Percentiles rank a stretch among this genome's conserved stretches.
phyloP scores from a whole-genome alignment of 2,888 invertebrate genomes.

The Stictocephala bisonia region DNA sequence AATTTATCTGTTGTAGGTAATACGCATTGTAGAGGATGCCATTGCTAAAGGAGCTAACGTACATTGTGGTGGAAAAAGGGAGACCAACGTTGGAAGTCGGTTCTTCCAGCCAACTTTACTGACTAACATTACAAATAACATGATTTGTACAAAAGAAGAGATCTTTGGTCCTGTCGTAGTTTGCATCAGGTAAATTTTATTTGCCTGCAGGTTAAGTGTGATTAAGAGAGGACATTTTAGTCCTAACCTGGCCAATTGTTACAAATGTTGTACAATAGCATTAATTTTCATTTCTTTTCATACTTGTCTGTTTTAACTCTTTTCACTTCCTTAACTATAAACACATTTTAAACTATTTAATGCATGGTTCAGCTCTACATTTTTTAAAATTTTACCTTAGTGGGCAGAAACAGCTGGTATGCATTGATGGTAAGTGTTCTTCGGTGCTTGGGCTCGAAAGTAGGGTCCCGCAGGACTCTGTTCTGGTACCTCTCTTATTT shows the following conservation, averaged over 20 bases:
- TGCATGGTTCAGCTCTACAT: too few relatives aligned
- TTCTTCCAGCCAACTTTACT: conserved; percentile 93
- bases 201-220: too few relatives aligned
- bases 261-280: too few relatives aligned
- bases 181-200: conserved; percentile 73
- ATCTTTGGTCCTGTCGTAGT: conserved; percentile 96
- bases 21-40: conserved; percentile 86
- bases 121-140: conserved; percentile 80
- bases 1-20: conserved; percentile 66
- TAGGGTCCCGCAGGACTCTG: too few relatives aligned
- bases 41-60: conserved; percentile 85
- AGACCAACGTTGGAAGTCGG: conserved; percentile 75
- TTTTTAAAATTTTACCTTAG: too few relatives aligned
- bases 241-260: too few relatives aligned
- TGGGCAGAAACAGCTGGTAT: too few relatives aligned
- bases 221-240: too few relatives aligned
- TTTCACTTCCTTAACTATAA: neutral
- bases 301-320: conserved; percentile 40
- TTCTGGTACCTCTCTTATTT: too few relatives aligned
- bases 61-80: conserved; percentile 79
- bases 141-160: conserved; percentile 87
- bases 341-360: too few relatives aligned
- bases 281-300: neutral
- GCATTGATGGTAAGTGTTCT: too few relatives aligned
- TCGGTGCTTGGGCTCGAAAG: too few relatives aligned